Evolutionary conservation across 2,113 vertebrate species (phyloP), one percentile per base, ranked within the genome.

Genomic region (Leptobrachium leishanense): DNA sequence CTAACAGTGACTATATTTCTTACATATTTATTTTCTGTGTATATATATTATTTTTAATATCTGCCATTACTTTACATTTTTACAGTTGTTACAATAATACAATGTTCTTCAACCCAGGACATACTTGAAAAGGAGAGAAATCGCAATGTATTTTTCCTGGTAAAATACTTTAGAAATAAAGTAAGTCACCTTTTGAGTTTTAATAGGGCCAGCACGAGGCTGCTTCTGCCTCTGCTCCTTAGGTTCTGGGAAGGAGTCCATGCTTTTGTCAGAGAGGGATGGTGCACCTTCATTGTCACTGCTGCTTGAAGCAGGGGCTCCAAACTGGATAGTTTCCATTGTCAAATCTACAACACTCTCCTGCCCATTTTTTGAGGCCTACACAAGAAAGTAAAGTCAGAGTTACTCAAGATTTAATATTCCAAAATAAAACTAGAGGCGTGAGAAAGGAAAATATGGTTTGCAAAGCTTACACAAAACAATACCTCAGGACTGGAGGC

Each of bases 161-260:
- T 31, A 31, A 31, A 31, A 31, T 31, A 31, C 20, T 31, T 31
- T 31, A 31, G 20, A 50, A 50, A 5, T 50, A 50, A 50, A 50
- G 46, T 50, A 50, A 8, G 46, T 50, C 46, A 59, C 13, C 94
- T 99, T 99, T 84, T 97, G 98, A 75, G 96, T 92, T 91, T 99
- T 99, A 88, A 98, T 96, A 67, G 98, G 95, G 55, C 96, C 97
- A 76, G 95, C 96, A 7, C 98, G 95, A 69, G 96, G 93, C 84
- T 96, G 96, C 82, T 98, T 99, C 79, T 98, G 97, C 72, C 97
- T 93, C 82, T 99, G 98, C 82, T 99, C 97, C 92, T 99, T 99
- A 2, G 98, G 98, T 85, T 98, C 96, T 42, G 95, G 94, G 40
- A 97, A 88, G 81, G 96, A 98, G 74, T 98, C 96, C 13, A 90